A percentile compares a stretch with the other conserved stretches of the same genome.
phyloP scores from a whole-genome alignment of 2,888 invertebrate species.

The Adela reaumurella region DNA sequence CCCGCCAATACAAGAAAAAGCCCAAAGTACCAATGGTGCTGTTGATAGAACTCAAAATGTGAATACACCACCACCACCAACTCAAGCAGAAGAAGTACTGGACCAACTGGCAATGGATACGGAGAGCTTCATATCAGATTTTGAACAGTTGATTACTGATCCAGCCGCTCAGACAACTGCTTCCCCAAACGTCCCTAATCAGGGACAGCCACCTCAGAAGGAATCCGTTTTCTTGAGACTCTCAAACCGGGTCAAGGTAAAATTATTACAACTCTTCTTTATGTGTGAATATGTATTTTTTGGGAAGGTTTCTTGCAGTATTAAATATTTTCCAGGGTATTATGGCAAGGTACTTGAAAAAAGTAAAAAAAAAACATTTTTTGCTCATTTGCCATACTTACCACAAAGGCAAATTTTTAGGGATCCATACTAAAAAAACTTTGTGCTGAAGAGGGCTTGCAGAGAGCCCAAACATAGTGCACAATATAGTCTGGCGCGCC shows the following conservation, averaged over 20 bases:
- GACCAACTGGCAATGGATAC: constrained; percentile 39
- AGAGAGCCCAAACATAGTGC: too few species aligned
- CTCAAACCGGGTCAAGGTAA: constrained; percentile 90
- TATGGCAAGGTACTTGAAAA: too few species aligned
- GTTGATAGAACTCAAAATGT: background rate
- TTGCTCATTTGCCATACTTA: too few species aligned
- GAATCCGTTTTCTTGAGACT: constrained; percentile 95
- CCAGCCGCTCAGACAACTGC: constrained; percentile 25
- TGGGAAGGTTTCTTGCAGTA: too few species aligned
- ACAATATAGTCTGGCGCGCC: too few species aligned
- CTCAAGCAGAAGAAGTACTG: constrained; percentile 23
- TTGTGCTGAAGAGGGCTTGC: too few species aligned
- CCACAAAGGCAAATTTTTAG: too few species aligned
- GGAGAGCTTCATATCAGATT: constrained; percentile 52
- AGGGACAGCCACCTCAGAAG: constrained; percentile 59
- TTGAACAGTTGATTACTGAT: constrained; percentile 49
- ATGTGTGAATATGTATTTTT: too few species aligned
- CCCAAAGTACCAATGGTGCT: background rate
- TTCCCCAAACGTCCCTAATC: constrained; percentile 28
- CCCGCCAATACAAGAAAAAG: background rate
- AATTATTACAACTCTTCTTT: too few species aligned
- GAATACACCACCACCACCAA: background rate
- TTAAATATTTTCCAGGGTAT: too few species aligned
- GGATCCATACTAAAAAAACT: too few species aligned
- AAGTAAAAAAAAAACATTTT: too few species aligned